phyloP scores from a whole-genome alignment of 35 echinoderm and acorn worm genomes.

The Lytechinus variegatus region DNA sequence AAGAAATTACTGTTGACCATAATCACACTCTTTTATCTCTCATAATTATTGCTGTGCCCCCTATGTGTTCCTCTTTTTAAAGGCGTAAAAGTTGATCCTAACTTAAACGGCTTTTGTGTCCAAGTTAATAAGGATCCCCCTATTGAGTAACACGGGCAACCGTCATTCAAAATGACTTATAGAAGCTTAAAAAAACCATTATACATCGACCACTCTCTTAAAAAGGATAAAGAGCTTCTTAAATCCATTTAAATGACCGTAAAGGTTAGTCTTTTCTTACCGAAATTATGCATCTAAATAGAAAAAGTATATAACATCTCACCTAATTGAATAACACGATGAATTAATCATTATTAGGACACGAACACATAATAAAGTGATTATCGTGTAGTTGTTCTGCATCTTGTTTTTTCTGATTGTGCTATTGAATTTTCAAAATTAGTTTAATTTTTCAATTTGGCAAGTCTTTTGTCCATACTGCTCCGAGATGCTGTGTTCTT shows the following conservation, averaged over 20 bases:
- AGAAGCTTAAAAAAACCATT: background rate
- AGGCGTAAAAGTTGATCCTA: slow-evolving; percentile 4
- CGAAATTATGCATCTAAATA: no score
- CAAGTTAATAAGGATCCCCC: background rate
- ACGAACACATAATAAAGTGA: background rate
- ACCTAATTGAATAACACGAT: no score
- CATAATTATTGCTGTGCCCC: no score
- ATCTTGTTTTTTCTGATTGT: background rate
- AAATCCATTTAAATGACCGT: background rate
- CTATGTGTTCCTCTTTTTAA: background rate
- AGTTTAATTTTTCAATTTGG: no score
- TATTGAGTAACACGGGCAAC: background rate
- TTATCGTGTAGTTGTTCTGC: background rate
- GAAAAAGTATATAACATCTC: no score
- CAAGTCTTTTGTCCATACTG: no score
- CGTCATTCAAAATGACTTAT: background rate
- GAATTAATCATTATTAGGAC: no score
- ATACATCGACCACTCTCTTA: background rate
- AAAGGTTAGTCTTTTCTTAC: background rate
- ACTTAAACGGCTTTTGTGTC: background rate
- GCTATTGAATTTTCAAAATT: background rate
- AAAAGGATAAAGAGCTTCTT: background rate
- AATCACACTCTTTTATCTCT: no score
- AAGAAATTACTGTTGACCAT: background rate
- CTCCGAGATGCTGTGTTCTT: no score